Base-by-base conservation (phyloP, 1,140 invertebrate genomes). In the Battus philenor region DNA sequence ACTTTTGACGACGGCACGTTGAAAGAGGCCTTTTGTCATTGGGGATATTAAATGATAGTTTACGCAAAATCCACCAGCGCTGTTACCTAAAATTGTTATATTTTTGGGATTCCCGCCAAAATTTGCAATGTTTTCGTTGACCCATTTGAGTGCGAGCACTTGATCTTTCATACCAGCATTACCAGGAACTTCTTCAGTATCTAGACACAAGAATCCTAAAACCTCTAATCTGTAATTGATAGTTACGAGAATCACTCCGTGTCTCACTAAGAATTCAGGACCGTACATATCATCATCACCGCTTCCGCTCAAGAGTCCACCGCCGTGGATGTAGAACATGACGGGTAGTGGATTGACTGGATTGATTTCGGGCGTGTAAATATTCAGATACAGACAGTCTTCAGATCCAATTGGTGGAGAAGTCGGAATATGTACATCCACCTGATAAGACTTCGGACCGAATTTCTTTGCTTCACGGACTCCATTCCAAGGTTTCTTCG, bases 41-140 rank as follows among this genome's bases (percentile, higher is more conserved):
- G 89, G 65, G 50, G 88, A 88, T 20, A 89, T 20, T 54, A 88
- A 69, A 41, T 88, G 88, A 10, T 76, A 83, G 24, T 88, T 81
- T 1, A 87, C 84, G 4, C 89, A 86, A 3, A 87, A 88, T 5
- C 80, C 89, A 1, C 92, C 92, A 1, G 91, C 87, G 33, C 84
- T 87, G 49, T 92, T 89, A 10, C 93, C 93, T 59, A 94, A 91
- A 15, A 95, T 74, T 0, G 94, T 95, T 0, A 95, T 88, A 50
- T 88, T 87, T 4, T 90, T 63, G 0, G 90, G 88, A 70, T 93
- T 88, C 0, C 93, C 94, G 11, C 92, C 93, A 60, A 95, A 95
- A 12, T 47, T 44, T 3, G 33, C 67, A 26, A 70, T 68, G 31
- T 71, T 65, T 17, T 58, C 49, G 8, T 61, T 55, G 4, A 62